These are phyloP conservation scores for Nemoura dubitans DNA, from an alignment of 2,888 invertebrate species.

Conservation along the genomic window DNA sequence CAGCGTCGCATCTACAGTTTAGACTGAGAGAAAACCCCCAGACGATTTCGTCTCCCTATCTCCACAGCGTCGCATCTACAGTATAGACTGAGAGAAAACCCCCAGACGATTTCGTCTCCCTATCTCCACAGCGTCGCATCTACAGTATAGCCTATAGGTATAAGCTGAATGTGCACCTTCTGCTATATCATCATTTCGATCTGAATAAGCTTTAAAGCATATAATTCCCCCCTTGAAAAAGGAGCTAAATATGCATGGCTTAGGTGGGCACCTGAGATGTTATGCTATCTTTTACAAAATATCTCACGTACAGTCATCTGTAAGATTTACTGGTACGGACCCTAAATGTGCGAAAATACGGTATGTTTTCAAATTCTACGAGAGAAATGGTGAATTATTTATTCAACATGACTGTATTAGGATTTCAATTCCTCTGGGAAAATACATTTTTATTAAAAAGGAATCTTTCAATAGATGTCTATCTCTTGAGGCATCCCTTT, in stretches of 20 bases:
- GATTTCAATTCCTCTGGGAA: not conserved
- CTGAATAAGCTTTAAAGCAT: not conserved
- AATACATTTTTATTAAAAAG: slow-evolving; percentile 2
- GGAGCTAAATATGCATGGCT: not conserved
- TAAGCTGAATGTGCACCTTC: not conserved
- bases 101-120: not conserved
- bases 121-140: not conserved
- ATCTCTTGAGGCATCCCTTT: not conserved
- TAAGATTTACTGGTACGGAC: not conserved
- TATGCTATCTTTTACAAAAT: not conserved
- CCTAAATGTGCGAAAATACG: not conserved
- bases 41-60: not conserved
- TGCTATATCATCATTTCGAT: not conserved
- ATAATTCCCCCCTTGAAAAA: not conserved
- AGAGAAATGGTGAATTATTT: not conserved
- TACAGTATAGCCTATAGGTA: not conserved
- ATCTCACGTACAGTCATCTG: not conserved
- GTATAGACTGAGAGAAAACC: not conserved
- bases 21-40: not conserved
- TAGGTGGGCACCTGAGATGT: not conserved
- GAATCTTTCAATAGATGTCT: not conserved
- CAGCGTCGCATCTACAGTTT: not conserved
- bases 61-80: not conserved
- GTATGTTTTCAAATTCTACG: not conserved
- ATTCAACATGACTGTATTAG: not conserved